Conservation (phyloP, 2,888 invertebrate species). For the Drosophila quasianomalipes region DNA sequence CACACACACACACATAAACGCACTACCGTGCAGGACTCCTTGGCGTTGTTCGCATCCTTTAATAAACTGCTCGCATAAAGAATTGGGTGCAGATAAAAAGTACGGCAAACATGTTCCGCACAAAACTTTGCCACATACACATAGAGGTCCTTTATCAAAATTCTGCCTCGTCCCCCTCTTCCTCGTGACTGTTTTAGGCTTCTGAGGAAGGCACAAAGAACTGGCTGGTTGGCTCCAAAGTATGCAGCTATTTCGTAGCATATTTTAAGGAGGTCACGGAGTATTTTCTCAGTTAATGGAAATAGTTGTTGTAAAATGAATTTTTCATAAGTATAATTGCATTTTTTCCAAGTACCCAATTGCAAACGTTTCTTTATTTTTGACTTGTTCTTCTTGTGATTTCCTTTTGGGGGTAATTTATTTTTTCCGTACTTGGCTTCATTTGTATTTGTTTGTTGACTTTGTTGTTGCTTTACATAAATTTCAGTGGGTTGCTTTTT, state of each 20-base stretch:
- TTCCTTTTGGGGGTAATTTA: slow-evolving; percentile 34
- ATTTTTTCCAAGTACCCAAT: slow-evolving; percentile 23
- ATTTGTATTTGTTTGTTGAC: slow-evolving; percentile 56
- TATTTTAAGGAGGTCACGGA: neutral
- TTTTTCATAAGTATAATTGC: slow-evolving; percentile 40
- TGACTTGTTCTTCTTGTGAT: neutral
- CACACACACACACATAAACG: neutral
- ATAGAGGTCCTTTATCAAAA: slow-evolving; percentile 1
- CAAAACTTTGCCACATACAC: slow-evolving; percentile 37
- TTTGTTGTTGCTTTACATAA: slow-evolving; percentile 59
- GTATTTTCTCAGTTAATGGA: slow-evolving; percentile 11
- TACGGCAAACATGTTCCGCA: slow-evolving; percentile 58
- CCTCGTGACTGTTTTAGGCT: slow-evolving; percentile 16
- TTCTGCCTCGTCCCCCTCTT: neutral
- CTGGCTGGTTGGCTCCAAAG: neutral
- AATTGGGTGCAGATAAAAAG: slow-evolving; percentile 50
- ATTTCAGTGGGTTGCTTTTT: slow-evolving; percentile 36
- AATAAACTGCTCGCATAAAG: slow-evolving; percentile 51
- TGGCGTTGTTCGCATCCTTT: slow-evolving; percentile 43
- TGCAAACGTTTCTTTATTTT: slow-evolving; percentile 9
- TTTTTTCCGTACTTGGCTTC: slow-evolving; percentile 51
- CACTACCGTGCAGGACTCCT: slow-evolving; percentile 21
- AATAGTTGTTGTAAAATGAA: slow-evolving; percentile 15
- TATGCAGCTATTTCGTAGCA: slow-evolving; percentile 9
- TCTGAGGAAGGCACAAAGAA: slow-evolving; percentile 36